Evolutionary conservation across 1,140 invertebrate species (phyloP).

Genomic region (Luehdorfia chinensis): DNA sequence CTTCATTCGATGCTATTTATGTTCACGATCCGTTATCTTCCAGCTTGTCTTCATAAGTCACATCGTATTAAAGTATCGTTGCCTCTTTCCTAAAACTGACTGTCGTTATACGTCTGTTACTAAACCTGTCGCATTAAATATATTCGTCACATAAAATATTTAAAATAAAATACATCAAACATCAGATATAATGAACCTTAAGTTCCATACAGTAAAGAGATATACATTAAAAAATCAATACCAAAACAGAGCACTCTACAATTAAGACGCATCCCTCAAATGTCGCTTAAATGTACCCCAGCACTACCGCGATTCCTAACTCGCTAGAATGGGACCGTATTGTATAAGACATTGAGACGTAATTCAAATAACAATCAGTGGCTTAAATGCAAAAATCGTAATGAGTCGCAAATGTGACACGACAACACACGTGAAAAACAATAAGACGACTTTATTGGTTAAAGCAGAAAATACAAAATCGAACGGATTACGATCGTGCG

Average conservation of each 20-base stretch:
- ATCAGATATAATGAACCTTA: no score
- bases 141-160: no score
- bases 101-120: no score
- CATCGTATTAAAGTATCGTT: no score
- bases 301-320: no score
- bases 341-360: constrained; percentile 5
- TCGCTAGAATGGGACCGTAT: no score
- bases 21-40: background rate
- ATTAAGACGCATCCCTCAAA: constrained; percentile 73
- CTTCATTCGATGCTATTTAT: constrained; percentile 12
- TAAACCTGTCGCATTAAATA: no score
- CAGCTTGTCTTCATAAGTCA: no score
- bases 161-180: no score
- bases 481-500: background rate
- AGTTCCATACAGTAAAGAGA: constrained; percentile 21
- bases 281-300: no score
- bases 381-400: constrained; percentile 29
- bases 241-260: constrained; percentile 59
- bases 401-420: constrained; percentile 1
- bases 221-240: constrained; percentile 71
- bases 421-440: constrained; percentile 4
- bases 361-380: constrained; percentile 30
- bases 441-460: constrained; percentile 1
- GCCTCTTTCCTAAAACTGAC: no score
- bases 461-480: constrained; percentile 6